Evolutionary conservation across 2,113 vertebrate species (phyloP), one percentile per base, ranked within the genome.

Genomic region (Malurus cyaneus): DNA sequence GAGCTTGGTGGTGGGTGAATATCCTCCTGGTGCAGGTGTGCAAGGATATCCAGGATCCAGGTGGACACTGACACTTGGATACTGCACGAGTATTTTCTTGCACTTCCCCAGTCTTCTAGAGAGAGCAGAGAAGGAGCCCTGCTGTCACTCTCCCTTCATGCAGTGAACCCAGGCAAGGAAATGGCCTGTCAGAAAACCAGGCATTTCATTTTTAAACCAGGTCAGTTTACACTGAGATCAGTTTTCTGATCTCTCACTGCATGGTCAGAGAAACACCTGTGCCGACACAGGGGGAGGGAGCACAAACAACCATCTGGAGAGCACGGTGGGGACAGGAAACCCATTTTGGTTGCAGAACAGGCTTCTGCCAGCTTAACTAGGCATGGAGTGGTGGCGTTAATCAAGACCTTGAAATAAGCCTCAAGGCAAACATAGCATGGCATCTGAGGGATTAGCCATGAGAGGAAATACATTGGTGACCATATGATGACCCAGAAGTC

Each of bases 341-440:
- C 91, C 92, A 73, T 92, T 94, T 91, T 54, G 88, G 92, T 86
- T 83, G 92, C 76, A 92, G 72, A 94, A 73, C 80, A 41, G 88
- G 77, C 88, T 88, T 90, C 80, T 96, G 94, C 96, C 96, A 96
- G 96, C 92, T 92, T 94, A 96, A 96, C 96, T 95, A 96, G 94
- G 91, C 96, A 90, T 96, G 91, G 94, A 95, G 86, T 5, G 11
- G 88, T 92, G 95, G 67, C n/a, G 8, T 95, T 96, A 95, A 93
- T 96, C 93, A 95, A 92, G 90, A 81, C 80, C 92, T 93, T 90
- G 90, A 90, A 93, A 94, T 9, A 42, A 94, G 95, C 93, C 93
- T 86, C 41, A 47, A 65, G 96, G 93, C 95, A 94, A 90, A 71
- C 67, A 12, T 59, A 84, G 72, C 52, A 20, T 67, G 69, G 89